A percentile compares a stretch with the other conserved stretches of the same genome.
These are phyloP conservation scores for Acipenser oxyrinchus DNA, from an alignment of 2,797 vertebrate species.

Conservation along the genomic window DNA sequence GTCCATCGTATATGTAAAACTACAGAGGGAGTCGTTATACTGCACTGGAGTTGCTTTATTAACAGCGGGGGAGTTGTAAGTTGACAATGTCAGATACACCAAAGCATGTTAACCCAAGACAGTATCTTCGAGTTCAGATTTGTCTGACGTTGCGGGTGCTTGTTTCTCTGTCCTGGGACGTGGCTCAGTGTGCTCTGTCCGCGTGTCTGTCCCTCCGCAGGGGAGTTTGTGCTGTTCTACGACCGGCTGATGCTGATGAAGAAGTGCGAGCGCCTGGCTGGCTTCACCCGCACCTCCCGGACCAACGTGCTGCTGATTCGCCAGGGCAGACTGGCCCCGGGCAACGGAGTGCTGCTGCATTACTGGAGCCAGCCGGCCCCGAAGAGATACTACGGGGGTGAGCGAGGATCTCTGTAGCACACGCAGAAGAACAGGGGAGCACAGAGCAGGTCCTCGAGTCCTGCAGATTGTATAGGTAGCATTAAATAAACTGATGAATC, in stretches of 20 bases:
- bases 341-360: conserved; percentile 64
- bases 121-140: too few species aligned
- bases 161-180: too few species aligned
- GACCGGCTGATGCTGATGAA: conserved; percentile 67
- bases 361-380: conserved; percentile 62
- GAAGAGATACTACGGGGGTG: conserved; percentile 61
- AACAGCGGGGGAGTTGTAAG: too few species aligned
- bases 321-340: conserved; percentile 53
- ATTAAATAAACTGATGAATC: background rate
- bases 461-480: background rate
- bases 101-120: too few species aligned
- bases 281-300: conserved; percentile 57
- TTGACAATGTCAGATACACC: too few species aligned
- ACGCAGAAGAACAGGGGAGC: background rate
- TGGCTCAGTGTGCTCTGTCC: background rate
- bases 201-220: conserved; percentile 43
- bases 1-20: too few species aligned
- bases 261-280: conserved; percentile 60
- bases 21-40: too few species aligned
- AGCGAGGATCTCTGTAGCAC: conserved; percentile 6
- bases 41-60: too few species aligned
- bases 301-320: conserved; percentile 79
- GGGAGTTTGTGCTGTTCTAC: conserved; percentile 71
- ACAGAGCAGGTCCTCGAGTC: background rate
- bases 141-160: background rate